These are phyloP conservation scores for Cantharis rustica DNA, from an alignment of 2,888 invertebrate genomes.

Conservation along the genomic window DNA sequence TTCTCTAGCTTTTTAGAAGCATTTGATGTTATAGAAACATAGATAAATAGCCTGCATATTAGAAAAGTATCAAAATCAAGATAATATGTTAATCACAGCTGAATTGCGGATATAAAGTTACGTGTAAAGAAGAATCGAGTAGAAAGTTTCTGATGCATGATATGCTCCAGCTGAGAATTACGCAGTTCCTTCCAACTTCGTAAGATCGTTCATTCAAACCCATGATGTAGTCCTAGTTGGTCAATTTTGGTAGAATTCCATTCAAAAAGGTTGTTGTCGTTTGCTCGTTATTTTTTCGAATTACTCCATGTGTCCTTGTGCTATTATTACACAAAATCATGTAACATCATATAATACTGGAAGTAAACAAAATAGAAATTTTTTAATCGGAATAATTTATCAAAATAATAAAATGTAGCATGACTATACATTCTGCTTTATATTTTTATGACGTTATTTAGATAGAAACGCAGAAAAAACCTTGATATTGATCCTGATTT, in stretches of 20 bases:
- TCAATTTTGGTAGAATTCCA: background rate
- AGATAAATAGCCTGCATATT: no score
- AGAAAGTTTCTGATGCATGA: no score
- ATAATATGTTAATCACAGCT: no score
- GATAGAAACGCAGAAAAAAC: conserved; percentile 11
- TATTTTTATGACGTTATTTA: conserved; percentile 12
- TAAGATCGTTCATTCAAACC: no score
- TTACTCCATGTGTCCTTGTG: background rate
- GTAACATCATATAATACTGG: background rate
- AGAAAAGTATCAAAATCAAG: no score
- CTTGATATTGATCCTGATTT: conserved; percentile 24
- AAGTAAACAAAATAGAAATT: background rate
- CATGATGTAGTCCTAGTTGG: background rate
- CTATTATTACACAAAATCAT: background rate
- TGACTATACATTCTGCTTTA: background rate
- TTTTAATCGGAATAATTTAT: background rate
- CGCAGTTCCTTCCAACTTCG: no score
- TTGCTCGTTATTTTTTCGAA: background rate
- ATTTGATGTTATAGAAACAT: no score
- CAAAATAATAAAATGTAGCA: background rate
- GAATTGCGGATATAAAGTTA: no score
- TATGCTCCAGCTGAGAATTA: no score
- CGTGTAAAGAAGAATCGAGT: no score
- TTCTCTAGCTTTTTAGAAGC: no score
- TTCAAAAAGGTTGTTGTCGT: background rate